Base-by-base conservation (phyloP, 2,797 vertebrate species). In the Hirundo rustica region DNA sequence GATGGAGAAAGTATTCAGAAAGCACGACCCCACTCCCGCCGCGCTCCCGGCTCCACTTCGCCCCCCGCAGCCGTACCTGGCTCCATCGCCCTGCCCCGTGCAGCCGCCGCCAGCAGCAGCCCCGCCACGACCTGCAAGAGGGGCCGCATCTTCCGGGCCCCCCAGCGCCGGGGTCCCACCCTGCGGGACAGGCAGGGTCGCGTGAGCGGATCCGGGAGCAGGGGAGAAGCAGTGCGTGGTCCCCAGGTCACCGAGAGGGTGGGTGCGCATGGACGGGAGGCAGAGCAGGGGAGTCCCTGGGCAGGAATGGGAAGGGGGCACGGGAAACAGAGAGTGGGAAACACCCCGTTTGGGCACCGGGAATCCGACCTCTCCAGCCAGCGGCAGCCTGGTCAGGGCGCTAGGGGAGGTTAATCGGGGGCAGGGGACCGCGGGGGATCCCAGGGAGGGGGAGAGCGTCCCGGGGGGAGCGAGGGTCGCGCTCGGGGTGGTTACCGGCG, bases 81-180 rank as follows among this genome's bases (percentile, higher is more conserved):
- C 32, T 97, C 94, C 82, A 85, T 70, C 16, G 86, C 77, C 80
- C 88, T 77, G 80, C 84, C 85, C 76, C 12, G 68, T 27, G 94
- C 89, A 61, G 86, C 90, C 47, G 72, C 58, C 42, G 32, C 87
- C 80, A 95, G 72, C 85, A 96, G 83, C 77, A 97, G 84, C 77
- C 92, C 88, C 34, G 82, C 61, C 82, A 97, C 73, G 73, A 90
- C 67, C 25, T 64, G 78, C 40, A 73, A 65, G 54, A 77, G 81
- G 45, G 76, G 72, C 53, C 30, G 83, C 97, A 97, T 97, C 89
- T 91, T 97, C 88, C 89, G 55, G 91, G 20, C 7, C n/a, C 55
- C 30, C 16, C 58, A 29, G 89, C 13, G 48, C 22, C 32, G 75
- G 22, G 53, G 11, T 89, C 89, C 42, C 70, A 89, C 81, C 88